Conservation (phyloP, 1,140 invertebrate species). For the Coboldia fuscipes region DNA sequence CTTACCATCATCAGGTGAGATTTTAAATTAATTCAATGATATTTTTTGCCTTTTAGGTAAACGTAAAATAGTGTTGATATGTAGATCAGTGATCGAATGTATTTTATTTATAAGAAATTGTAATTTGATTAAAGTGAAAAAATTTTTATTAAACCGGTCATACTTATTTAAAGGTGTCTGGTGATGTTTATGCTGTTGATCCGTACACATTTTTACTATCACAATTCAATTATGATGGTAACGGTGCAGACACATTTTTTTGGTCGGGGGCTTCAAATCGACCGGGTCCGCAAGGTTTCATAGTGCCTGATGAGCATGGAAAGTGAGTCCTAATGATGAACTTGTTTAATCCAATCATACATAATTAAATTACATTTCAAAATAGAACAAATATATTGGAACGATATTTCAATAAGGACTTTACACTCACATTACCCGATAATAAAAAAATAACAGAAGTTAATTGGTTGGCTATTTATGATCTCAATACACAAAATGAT, state of each 20-base stretch:
- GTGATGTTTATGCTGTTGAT: constrained; percentile 78
- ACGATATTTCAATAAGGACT: constrained; percentile 69
- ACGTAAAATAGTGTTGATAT: not conserved
- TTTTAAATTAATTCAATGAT: constrained; percentile 3
- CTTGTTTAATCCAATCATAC: not conserved
- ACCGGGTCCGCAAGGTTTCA: constrained; percentile 75
- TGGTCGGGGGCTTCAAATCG: constrained; percentile 74
- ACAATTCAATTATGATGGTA: constrained; percentile 78
- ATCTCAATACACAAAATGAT: constrained; percentile 62
- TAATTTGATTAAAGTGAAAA: not conserved
- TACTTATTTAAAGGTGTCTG: constrained; percentile 64
- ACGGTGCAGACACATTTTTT: constrained; percentile 77
- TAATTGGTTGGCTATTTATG: constrained; percentile 80
- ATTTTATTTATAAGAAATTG: not conserved
- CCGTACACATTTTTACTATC: constrained; percentile 62
- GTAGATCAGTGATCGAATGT: not conserved
- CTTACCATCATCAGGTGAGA: constrained; percentile 58
- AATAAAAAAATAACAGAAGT: constrained; percentile 71
- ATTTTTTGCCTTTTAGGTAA: not conserved
- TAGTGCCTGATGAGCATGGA: constrained; percentile 70
- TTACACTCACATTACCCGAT: constrained; percentile 63
- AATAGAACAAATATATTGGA: constrained; percentile 66
- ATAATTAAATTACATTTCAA: constrained; percentile 3
- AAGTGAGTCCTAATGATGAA: constrained; percentile 34
- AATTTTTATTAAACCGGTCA: constrained; percentile 9